Base-by-base conservation (phyloP, 30 jellyfish, hydroid and myxozoan genomes). In the Mastigias papua region DNA sequence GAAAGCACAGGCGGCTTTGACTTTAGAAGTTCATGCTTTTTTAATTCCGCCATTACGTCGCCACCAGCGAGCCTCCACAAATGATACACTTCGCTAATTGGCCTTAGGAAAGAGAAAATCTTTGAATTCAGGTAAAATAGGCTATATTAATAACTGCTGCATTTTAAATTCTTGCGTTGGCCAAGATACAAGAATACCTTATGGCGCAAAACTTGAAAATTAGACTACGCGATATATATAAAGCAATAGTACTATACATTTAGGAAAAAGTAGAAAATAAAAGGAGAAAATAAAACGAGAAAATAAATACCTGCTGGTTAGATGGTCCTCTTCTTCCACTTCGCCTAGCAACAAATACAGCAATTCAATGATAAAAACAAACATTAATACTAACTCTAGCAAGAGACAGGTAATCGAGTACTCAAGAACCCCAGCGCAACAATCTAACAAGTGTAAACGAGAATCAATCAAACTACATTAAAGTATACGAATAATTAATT, bases 21-120 rank as follows among this genome's bases (percentile, higher is more conserved):
- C 25, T 94, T 84, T 67, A 94, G 61, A 33, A 85, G 72, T 15
- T 71, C 91, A 20, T 89, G 92, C 58, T 46, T 94, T 86, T 94
- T 90, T 13, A 94, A 81, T 50, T 94, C 99, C 27, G 84, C 42
- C 62, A 94, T 83, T 58, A 94, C 97, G 61, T 94, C 99, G 21
- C 99, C 99, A 6, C 99, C 99, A 33, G 99, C 95, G 31, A 94
- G 82, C 33, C 96, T 79, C 99, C 99, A 94, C 71, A 89, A 82
- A 63, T 89, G 87, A 62, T 89, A 94, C 27, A 94, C 88, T 69
- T 89, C 97, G 27, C 58, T 34, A n/a, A 89, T 94, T 30, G 97
- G 92, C 57, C 97, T 88, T 23, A 0, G 29, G 10, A 15, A 85
- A 34, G 21, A 57, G 48, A 42, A 0, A 0, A 63, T 42, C n/a